Base-by-base conservation (phyloP, 2,113 vertebrate genomes). In the Xiphorhynchus elegans region DNA sequence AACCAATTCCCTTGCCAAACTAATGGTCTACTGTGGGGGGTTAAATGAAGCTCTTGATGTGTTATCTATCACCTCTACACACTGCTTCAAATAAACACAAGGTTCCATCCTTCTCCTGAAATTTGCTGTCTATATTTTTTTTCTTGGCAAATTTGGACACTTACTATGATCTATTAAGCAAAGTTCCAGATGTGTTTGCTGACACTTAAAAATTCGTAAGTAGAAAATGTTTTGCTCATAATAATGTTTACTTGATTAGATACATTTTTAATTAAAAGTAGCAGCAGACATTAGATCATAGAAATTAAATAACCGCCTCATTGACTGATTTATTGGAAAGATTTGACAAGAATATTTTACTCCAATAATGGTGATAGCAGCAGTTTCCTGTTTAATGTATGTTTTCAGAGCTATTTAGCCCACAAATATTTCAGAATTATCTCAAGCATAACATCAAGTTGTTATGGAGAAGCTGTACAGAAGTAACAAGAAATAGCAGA, bases 141-240 rank as follows among this genome's bases (percentile, higher is more conserved):
- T 46, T 93, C 60, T 64, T 72, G 73, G 44, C 18, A 84, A 93
- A 96, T 82, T 58, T 79, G 42, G 53, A n/a, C 17, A 50, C 20
- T 83, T 33, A n/a, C 64, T 66, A 17, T 62, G 50, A 80, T 80
- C 37, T 69, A 17, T 84, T 55, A 72, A 91, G 49, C 47, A 60
- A 92, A 93, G 93, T 88, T 95, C 84, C 90, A 96, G 90, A 96
- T 96, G 59, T 93, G 66, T 91, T 93, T 82, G 15, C 49, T 96
- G 84, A 91, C 67, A 91, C 87, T 93, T 84, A 84, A 86, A 95
- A 94, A 67, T 56, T 94, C 81, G 7, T 94, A 84, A 91, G 82
- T 39, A 82, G 40, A 62, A 87, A 95, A 79, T 88, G 39, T 95
- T 96, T 91, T 90, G 70, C 62, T 96, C 47, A 21, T 91, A 94